These are phyloP conservation scores for Cantharis flavilabris DNA, from an alignment of 2,888 invertebrate genomes.

Conservation along the genomic window DNA sequence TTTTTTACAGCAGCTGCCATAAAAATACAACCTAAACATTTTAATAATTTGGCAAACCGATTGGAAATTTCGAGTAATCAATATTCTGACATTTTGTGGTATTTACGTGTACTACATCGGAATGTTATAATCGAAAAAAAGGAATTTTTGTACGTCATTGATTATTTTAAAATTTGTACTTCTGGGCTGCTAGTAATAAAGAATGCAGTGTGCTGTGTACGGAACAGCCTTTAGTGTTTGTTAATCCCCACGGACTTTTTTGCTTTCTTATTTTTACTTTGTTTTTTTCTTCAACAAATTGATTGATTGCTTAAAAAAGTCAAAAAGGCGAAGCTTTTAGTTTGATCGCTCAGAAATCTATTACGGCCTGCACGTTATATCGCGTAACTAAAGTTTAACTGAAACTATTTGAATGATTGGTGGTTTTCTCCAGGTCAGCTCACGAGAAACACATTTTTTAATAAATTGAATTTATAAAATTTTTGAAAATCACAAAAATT, in stretches of 20 bases:
- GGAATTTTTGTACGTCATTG: neutral
- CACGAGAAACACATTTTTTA: too few species aligned
- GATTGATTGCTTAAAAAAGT: neutral
- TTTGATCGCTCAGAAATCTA: neutral
- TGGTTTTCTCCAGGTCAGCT: neutral
- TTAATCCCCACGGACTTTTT: neutral
- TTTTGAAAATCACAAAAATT: too few species aligned
- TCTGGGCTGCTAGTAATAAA: neutral
- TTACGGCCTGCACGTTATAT: neutral
- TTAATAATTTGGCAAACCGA: neutral
- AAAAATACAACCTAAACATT: neutral
- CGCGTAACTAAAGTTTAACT: neutral
- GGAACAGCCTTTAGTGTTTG: neutral
- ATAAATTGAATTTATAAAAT: too few species aligned
- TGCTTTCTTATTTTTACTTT: neutral
- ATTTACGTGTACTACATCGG: neutral
- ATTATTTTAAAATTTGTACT: neutral
- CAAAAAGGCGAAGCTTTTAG: neutral
- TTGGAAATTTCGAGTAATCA: neutral
- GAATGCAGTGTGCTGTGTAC: neutral
- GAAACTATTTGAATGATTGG: neutral
- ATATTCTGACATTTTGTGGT: neutral
- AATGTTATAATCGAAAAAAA: neutral
- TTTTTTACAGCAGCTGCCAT: neutral
- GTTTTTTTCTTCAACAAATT: neutral